Conservation (phyloP, 2,797 vertebrate genomes). For the Dendrocincla fuliginosa region DNA sequence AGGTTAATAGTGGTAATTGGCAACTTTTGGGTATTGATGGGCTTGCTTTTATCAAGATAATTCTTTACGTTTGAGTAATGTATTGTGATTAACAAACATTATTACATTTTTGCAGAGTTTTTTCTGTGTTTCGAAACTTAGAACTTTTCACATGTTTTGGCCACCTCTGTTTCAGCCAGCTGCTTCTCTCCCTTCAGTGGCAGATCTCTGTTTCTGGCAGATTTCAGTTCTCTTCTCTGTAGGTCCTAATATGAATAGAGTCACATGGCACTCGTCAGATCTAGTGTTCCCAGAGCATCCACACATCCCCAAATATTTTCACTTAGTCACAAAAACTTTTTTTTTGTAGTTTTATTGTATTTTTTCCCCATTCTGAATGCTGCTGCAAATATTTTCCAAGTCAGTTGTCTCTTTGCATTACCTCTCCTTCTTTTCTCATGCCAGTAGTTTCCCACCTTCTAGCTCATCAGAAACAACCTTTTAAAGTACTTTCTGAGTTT, state of each 20-base stretch:
- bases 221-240: neutral
- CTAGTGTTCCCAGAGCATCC: neutral
- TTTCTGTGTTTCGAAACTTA: neutral
- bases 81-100: neutral
- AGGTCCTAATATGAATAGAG: neutral
- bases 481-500: neutral
- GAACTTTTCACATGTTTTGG: neutral
- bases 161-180: neutral
- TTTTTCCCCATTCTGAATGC: neutral
- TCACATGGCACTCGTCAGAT: neutral
- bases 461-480: neutral
- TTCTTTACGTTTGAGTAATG: neutral
- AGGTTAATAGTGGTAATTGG: neutral
- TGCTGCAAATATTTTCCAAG: neutral
- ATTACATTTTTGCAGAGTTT: neutral
- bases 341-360: neutral
- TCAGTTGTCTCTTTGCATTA: neutral
- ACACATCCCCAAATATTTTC: neutral
- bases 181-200: neutral
- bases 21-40: neutral
- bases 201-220: neutral
- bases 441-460: neutral
- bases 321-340: neutral
- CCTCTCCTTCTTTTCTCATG: neutral
- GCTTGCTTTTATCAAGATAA: neutral